A percentile compares a stretch with the other conserved stretches of the same genome.
These are phyloP conservation scores for Lasioglossum calceatum DNA, from an alignment of 2,888 invertebrate species.

Conservation along the genomic window DNA sequence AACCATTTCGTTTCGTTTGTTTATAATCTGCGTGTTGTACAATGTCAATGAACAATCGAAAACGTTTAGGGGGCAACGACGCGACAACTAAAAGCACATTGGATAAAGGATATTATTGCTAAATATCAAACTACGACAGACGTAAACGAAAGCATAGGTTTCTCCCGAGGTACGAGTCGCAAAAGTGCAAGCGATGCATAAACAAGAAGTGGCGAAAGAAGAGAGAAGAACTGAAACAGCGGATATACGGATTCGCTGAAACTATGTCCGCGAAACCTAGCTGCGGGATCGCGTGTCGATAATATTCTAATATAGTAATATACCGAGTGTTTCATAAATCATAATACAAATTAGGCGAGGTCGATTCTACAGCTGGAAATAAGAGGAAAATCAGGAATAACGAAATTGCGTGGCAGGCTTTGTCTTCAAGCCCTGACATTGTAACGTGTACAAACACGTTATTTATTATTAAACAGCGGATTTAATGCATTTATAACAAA, in stretches of 20 bases:
- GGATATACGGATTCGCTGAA: not conserved
- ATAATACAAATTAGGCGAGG: no score
- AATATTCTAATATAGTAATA: not conserved
- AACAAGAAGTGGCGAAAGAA: not conserved
- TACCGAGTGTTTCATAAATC: no score
- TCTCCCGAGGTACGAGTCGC: not conserved
- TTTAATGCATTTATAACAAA: no score
- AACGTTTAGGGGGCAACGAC: not conserved
- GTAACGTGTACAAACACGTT: no score
- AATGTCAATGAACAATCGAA: constrained; percentile 1
- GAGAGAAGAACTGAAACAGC: not conserved
- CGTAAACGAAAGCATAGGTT: not conserved
- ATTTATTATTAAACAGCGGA: no score
- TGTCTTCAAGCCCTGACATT: no score
- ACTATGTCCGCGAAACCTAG: not conserved
- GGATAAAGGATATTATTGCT: not conserved
- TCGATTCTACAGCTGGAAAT: no score
- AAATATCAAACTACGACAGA: constrained; percentile 19
- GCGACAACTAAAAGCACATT: constrained; percentile 4
- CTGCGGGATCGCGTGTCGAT: not conserved
- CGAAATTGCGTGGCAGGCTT: no score
- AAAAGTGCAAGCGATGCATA: not conserved
- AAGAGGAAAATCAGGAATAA: no score
- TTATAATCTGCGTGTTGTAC: not conserved
- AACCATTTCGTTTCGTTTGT: not conserved